A percentile compares a stretch with the other conserved stretches of the same genome.
Evolutionary conservation across 2,888 invertebrate species (phyloP).

Genomic region (Cataglyphis altisquamis): DNA sequence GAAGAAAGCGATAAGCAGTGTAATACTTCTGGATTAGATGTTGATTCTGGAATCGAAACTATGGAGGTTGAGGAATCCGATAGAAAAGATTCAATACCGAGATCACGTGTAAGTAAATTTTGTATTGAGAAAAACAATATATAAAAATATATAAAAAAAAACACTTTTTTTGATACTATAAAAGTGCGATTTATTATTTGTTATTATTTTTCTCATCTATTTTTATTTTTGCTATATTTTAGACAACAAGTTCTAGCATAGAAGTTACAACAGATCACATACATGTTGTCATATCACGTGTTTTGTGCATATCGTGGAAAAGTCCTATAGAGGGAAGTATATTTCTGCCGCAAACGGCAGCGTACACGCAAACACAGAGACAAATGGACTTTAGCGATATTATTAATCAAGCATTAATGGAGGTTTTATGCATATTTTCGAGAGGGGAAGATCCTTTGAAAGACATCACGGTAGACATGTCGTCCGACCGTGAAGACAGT

Average conservation of each 20-base stretch:
- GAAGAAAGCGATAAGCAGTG: slow-evolving; percentile 87
- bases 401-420: slow-evolving; percentile 89
- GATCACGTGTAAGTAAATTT: slow-evolving; percentile 80
- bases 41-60: slow-evolving; percentile 91
- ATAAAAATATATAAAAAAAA: neutral
- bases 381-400: slow-evolving; percentile 78
- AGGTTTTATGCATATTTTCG: slow-evolving; percentile 88
- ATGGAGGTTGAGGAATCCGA: slow-evolving; percentile 90
- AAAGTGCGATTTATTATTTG: neutral
- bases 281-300: slow-evolving; percentile 89
- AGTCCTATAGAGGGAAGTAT: slow-evolving; percentile 85
- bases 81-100: slow-evolving; percentile 81
- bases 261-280: slow-evolving; percentile 90
- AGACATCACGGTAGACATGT: slow-evolving; percentile 86
- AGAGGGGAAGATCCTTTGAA: slow-evolving; percentile 88
- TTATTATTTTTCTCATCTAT: neutral
- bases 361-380: slow-evolving; percentile 74
- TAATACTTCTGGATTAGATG: slow-evolving; percentile 88
- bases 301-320: slow-evolving; percentile 91
- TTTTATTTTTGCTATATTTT: slow-evolving; percentile 50
- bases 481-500: slow-evolving; percentile 84
- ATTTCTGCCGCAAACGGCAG: slow-evolving; percentile 87
- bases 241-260: slow-evolving; percentile 85
- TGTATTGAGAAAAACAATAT: neutral
- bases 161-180: no score